A percentile compares a stretch with the other conserved stretches of the same genome.
These are phyloP conservation scores for Shargacucullia verbasci DNA, from an alignment of 2,888 invertebrate species.

Conservation along the genomic window DNA sequence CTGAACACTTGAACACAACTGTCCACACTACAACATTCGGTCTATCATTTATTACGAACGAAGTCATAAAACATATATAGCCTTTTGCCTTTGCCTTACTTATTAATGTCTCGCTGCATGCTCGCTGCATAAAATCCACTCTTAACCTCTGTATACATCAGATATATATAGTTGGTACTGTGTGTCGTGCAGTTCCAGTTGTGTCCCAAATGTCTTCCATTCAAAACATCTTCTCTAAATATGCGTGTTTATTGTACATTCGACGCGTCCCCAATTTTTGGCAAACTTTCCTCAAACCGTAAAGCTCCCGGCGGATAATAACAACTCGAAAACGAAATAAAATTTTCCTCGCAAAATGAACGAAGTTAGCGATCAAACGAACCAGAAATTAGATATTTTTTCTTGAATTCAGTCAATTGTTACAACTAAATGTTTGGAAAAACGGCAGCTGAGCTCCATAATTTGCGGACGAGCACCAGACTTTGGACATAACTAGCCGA, in stretches of 20 bases:
- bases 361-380: constrained; percentile 9
- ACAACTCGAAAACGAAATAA: constrained; percentile 4
- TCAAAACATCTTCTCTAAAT: background rate
- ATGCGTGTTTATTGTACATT: constrained; percentile 9
- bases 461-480: constrained; percentile 8
- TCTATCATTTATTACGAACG: too few species aligned
- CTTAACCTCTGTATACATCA: too few species aligned
- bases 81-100: too few species aligned
- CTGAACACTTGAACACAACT: too few species aligned
- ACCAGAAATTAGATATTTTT: background rate
- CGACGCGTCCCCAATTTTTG: constrained; percentile 2
- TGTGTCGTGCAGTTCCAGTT: too few species aligned
- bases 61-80: too few species aligned
- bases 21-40: too few species aligned
- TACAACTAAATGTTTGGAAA: constrained; percentile 1
- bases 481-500: constrained; percentile 8
- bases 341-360: constrained; percentile 11
- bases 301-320: constrained; percentile 4
- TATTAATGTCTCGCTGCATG: too few species aligned
- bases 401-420: constrained; percentile 6
- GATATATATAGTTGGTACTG: too few species aligned
- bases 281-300: background rate
- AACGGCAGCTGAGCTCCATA: background rate
- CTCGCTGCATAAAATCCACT: too few species aligned
- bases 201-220: background rate